Percentiles rank a stretch among this genome's conserved stretches.
phyloP scores from a whole-genome alignment of 2,888 invertebrate species.

The Papilio demoleus region DNA sequence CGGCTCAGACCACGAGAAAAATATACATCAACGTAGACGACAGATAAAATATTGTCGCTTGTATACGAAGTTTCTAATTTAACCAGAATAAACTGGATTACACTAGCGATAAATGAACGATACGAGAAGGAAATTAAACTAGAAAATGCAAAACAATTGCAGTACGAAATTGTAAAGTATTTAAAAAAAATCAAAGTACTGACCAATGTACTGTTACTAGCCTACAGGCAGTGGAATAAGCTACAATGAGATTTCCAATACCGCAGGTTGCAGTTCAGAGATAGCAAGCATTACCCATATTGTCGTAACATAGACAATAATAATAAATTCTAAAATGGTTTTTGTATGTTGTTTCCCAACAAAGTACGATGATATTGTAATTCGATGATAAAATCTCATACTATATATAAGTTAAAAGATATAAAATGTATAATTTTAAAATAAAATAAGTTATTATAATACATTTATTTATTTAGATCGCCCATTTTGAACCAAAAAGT shows the following conservation, averaged over 20 bases:
- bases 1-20: slow-evolving; percentile 73
- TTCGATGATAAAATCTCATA: not conserved
- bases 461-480: not conserved
- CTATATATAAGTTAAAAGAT: not conserved
- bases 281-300: not conserved
- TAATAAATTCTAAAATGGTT: too few relatives aligned
- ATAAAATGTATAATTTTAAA: not conserved
- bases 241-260: not conserved
- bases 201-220: not conserved
- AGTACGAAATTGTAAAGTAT: not conserved
- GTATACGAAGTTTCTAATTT: not conserved
- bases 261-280: not conserved
- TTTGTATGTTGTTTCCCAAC: too few relatives aligned
- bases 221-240: not conserved
- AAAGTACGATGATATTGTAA: not conserved
- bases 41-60: slow-evolving; percentile 43
- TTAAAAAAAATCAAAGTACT: not conserved
- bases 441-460: not conserved
- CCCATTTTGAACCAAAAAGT: not conserved
- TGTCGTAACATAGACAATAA: not conserved
- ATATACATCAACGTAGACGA: slow-evolving; percentile 63
- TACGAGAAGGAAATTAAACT: not conserved
- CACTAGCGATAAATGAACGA: not conserved
- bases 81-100: slow-evolving; percentile 7
- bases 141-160: not conserved